These are phyloP conservation scores for Perizoma affinitatum DNA, from an alignment of 2,888 invertebrate species.

Conservation along the genomic window DNA sequence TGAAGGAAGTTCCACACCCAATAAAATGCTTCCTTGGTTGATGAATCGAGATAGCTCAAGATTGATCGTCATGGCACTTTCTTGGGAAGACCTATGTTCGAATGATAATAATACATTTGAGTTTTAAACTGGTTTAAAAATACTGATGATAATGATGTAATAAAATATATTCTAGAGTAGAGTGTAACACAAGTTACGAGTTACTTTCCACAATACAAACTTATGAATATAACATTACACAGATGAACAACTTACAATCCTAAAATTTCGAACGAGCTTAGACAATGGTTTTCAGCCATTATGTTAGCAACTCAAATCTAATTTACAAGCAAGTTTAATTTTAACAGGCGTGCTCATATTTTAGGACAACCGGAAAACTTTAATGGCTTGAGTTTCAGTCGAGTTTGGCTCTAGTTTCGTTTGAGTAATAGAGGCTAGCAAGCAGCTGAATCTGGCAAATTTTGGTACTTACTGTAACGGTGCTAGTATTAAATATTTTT, in stretches of 20 bases:
- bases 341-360: constrained; percentile 61
- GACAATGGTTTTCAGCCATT: constrained; percentile 35
- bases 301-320: constrained; percentile 37
- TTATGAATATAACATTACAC: constrained; percentile 21
- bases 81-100: too few relatives aligned
- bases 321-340: constrained; percentile 48
- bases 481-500: constrained; percentile 49
- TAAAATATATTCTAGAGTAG: too few relatives aligned
- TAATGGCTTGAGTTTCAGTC: constrained; percentile 30
- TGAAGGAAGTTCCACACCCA: too few relatives aligned
- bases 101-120: too few relatives aligned
- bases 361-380: constrained; percentile 45
- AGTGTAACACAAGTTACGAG: neutral
- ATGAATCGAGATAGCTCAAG: too few relatives aligned
- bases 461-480: constrained; percentile 58
- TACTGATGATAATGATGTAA: too few relatives aligned
- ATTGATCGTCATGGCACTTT: too few relatives aligned
- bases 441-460: constrained; percentile 62
- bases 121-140: too few relatives aligned
- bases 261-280: constrained; percentile 25
- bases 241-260: constrained; percentile 24
- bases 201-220: constrained; percentile 8
- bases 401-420: constrained; percentile 59
- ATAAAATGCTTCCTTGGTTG: too few relatives aligned
- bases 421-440: constrained; percentile 65